These are phyloP conservation scores for Cryptoblepharus egeriae DNA, from an alignment of 2,797 vertebrate species.

Conservation along the genomic window DNA sequence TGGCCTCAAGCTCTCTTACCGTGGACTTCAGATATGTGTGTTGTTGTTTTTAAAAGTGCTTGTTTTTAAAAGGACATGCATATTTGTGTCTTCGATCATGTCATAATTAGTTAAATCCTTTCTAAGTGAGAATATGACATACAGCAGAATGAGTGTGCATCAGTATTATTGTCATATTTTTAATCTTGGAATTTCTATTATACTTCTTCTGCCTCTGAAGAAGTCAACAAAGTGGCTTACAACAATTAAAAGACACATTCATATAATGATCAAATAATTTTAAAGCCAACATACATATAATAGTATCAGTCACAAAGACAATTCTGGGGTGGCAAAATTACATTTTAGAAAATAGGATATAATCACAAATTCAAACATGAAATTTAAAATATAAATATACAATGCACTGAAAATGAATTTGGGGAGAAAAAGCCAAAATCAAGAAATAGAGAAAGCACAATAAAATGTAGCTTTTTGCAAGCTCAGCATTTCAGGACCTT, in stretches of 20 bases:
- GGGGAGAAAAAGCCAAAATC: not conserved
- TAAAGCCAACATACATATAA: too few relatives aligned
- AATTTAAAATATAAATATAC: not conserved
- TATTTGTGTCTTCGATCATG: not conserved
- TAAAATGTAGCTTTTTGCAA: not conserved
- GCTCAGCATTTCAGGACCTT: constrained; percentile 10
- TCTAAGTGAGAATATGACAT: not conserved
- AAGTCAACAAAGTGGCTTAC: too few relatives aligned
- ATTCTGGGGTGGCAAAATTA: not conserved
- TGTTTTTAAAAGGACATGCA: not conserved
- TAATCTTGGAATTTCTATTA: too few relatives aligned
- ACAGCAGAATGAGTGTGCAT: not conserved
- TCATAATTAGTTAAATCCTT: not conserved
- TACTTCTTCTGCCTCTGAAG: too few relatives aligned
- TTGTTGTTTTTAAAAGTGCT: not conserved
- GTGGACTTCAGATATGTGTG: not conserved
- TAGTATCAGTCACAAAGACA: too few relatives aligned
- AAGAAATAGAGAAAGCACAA: not conserved
- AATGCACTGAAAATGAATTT: not conserved
- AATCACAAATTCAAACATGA: not conserved
- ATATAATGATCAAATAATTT: too few relatives aligned
- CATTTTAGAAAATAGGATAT: not conserved
- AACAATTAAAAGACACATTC: too few relatives aligned
- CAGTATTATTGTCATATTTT: too few relatives aligned
- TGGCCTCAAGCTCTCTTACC: not conserved